phyloP scores from a whole-genome alignment of 2,888 invertebrate species.

The Argyresthia albistria region DNA sequence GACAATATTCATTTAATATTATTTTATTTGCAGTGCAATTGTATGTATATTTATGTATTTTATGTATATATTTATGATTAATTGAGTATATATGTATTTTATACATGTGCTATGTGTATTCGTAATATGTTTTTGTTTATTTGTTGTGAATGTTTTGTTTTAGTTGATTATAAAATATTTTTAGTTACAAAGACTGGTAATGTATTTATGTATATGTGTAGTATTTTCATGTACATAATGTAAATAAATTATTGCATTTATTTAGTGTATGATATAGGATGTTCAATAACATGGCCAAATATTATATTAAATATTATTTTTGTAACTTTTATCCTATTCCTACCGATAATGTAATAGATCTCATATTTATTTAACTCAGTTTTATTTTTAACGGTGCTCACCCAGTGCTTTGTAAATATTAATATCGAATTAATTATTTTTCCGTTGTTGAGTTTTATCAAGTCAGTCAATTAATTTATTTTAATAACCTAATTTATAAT shows the following conservation, averaged over 20 bases:
- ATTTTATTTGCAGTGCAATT: slow-evolving; percentile 6
- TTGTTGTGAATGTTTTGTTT: slow-evolving; percentile 16
- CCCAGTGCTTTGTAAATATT: slow-evolving; percentile 2
- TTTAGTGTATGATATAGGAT: slow-evolving; percentile 23
- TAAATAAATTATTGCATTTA: slow-evolving; percentile 38
- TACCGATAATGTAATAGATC: not conserved
- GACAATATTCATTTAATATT: slow-evolving; percentile 5
- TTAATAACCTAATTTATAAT: slow-evolving; percentile 30
- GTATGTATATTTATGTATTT: slow-evolving; percentile 14
- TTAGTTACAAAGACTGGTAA: slow-evolving; percentile 4
- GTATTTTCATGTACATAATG: slow-evolving; percentile 10
- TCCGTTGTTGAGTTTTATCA: slow-evolving; percentile 17
- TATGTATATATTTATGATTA: slow-evolving; percentile 2
- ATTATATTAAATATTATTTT: not conserved
- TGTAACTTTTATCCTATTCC: not conserved
- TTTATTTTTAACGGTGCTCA: not conserved
- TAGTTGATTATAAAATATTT: slow-evolving; percentile 10
- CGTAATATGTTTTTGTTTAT: too few species aligned
- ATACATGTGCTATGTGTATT: slow-evolving; percentile 17
- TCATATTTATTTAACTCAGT: not conserved
- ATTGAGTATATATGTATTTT: slow-evolving; percentile 7
- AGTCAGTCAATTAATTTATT: slow-evolving; percentile 26
- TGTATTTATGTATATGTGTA: slow-evolving; percentile 10
- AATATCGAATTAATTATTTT: slow-evolving; percentile 13
- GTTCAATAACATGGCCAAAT: slow-evolving; percentile 1